Percentiles rank a stretch among this genome's conserved stretches.
phyloP scores from a whole-genome alignment of 2,888 invertebrate species.

The Pristionchus mayeri region DNA sequence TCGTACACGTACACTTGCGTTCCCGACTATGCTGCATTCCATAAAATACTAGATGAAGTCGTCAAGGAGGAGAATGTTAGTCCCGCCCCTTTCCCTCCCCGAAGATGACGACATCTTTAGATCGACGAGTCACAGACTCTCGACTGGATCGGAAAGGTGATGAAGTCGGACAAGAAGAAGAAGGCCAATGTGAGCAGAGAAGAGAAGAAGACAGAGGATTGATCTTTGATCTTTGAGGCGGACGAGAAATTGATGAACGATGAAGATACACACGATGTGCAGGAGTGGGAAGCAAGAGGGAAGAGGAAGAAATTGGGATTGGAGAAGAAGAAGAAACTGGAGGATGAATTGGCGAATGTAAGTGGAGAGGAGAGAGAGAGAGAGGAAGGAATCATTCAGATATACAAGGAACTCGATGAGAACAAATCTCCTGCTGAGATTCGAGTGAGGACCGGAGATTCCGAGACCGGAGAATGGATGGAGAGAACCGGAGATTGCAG shows the following conservation, averaged over 20 bases:
- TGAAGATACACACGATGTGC: not conserved
- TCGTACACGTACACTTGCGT: not conserved
- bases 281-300: not conserved
- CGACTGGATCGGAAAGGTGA: constrained; percentile 12
- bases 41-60: constrained; percentile 17
- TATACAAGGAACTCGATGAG: constrained; percentile 1
- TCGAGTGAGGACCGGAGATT: not conserved
- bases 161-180: not conserved
- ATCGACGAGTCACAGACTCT: not conserved
- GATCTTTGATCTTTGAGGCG: not conserved
- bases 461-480: not conserved
- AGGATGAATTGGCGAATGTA: not conserved
- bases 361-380: no score
- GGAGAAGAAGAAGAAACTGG: not conserved
- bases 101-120: not conserved
- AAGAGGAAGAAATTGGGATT: not conserved
- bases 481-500: not conserved
- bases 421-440: not conserved
- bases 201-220: not conserved
- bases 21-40: not conserved
- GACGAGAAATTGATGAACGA: constrained; percentile 11
- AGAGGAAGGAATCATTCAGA: not conserved
- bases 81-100: no score
- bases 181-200: not conserved
- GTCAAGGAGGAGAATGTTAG: not conserved